Evolutionary conservation across 2,797 vertebrate genomes (phyloP).

Genomic region (Pogoniulus pusillus): DNA sequence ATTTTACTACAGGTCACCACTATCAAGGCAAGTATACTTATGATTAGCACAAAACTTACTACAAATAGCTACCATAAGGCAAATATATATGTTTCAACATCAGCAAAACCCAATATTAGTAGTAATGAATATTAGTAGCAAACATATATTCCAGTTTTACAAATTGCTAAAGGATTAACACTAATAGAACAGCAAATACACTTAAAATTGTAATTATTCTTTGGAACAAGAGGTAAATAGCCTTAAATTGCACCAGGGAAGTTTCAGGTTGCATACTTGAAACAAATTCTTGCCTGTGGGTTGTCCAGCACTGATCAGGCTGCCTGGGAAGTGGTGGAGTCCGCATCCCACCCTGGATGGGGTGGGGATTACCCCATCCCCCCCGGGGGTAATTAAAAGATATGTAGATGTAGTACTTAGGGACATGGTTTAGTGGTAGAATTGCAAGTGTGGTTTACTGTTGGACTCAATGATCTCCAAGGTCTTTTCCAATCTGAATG

Average conservation of each 20-base stretch:
- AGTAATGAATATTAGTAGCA: background rate
- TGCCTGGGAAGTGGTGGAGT: background rate
- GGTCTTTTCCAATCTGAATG: background rate
- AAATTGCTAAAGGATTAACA: background rate
- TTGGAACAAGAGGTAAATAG: background rate
- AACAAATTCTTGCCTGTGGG: background rate
- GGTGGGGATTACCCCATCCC: too few relatives aligned
- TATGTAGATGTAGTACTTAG: background rate
- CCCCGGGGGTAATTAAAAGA: background rate
- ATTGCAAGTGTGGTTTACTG: background rate
- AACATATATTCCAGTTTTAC: background rate
- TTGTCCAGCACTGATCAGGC: background rate
- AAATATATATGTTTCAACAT: background rate
- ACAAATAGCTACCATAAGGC: background rate
- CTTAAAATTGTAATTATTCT: background rate
- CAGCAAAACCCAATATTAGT: background rate
- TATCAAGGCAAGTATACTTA: background rate
- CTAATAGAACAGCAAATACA: background rate
- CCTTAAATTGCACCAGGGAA: background rate
- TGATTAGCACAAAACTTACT: background rate
- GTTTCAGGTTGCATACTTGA: background rate
- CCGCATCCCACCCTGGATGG: too few relatives aligned
- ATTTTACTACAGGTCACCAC: background rate
- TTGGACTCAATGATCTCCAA: background rate
- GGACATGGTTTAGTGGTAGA: background rate